Evolutionary conservation across 2,888 invertebrate genomes (phyloP).

Genomic region (Heteropelma amictum): DNA sequence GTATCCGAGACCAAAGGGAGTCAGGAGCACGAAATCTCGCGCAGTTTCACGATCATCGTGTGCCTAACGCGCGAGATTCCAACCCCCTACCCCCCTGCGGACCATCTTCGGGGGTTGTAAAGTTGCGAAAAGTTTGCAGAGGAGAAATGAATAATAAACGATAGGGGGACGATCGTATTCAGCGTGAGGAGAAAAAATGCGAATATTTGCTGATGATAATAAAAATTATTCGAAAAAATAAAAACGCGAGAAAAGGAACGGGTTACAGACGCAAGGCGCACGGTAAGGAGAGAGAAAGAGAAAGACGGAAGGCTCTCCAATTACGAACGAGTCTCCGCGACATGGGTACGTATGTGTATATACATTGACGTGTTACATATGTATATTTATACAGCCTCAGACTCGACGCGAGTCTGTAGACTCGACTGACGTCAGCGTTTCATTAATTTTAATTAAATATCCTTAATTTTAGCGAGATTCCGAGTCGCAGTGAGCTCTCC

Average conservation of each 20-base stretch:
- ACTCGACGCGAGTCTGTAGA: constrained; percentile 24
- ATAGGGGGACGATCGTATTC: not conserved
- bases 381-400: constrained; percentile 5
- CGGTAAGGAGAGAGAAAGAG: constrained; percentile 18
- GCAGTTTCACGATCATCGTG: constrained; percentile 3
- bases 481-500: constrained; percentile 38
- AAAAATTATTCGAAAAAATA: constrained; percentile 16
- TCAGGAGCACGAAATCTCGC: not conserved
- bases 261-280: constrained; percentile 6
- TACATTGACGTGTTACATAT: no score
- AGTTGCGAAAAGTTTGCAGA: not conserved
- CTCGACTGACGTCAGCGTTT: constrained; percentile 67
- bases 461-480: constrained; percentile 65
- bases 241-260: constrained; percentile 35
- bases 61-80: not conserved
- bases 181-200: constrained; percentile 17
- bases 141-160: not conserved
- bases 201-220: not conserved
- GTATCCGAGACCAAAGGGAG: not conserved
- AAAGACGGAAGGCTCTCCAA: constrained; percentile 67
- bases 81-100: not conserved
- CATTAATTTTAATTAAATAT: constrained; percentile 75
- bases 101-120: not conserved
- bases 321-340: constrained; percentile 56
- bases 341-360: not conserved